phyloP scores from a whole-genome alignment of 2,888 invertebrate species.

The Napeogenes inachia region DNA sequence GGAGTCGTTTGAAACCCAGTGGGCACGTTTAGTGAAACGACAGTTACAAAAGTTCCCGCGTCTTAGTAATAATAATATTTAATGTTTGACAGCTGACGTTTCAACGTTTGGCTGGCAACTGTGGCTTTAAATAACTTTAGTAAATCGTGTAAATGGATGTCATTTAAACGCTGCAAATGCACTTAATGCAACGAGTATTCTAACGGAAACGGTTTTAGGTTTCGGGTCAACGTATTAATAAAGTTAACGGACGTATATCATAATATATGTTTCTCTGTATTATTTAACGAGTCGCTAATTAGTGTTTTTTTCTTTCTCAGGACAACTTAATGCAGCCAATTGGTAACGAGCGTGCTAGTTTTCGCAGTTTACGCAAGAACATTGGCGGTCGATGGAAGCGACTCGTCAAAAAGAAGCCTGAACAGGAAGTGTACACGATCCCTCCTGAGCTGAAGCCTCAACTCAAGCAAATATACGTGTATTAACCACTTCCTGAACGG shows the following conservation, averaged over 20 bases:
- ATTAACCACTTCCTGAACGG: slow-evolving; percentile 70
- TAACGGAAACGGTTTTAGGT: slow-evolving; percentile 53
- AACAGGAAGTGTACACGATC: slow-evolving; percentile 88
- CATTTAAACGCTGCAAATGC: slow-evolving; percentile 47
- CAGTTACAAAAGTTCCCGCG: slow-evolving; percentile 36
- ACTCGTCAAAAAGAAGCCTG: slow-evolving; percentile 89
- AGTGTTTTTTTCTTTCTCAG: slow-evolving; percentile 74
- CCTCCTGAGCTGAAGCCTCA: slow-evolving; percentile 92
- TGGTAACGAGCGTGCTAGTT: slow-evolving; percentile 84
- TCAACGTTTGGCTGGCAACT: slow-evolving; percentile 48
- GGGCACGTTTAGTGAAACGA: slow-evolving; percentile 23
- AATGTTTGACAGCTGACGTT: slow-evolving; percentile 42
- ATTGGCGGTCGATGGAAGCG: slow-evolving; percentile 91
- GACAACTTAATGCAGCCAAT: slow-evolving; percentile 86
- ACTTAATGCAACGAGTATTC: slow-evolving; percentile 52
- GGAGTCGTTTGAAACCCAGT: slow-evolving; percentile 15
- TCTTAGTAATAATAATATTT: slow-evolving; percentile 33
- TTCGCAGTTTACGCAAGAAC: slow-evolving; percentile 90
- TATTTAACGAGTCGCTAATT: slow-evolving; percentile 20
- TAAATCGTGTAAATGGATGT: slow-evolving; percentile 57
- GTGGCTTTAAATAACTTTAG: slow-evolving; percentile 50
- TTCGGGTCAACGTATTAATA: slow-evolving; percentile 48
- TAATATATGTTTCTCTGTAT: not conserved
- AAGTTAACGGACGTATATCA: not conserved
- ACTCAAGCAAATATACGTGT: slow-evolving; percentile 92